Percentiles rank a stretch among this genome's conserved stretches.
phyloP scores from a whole-genome alignment of 2,113 vertebrate species.

The Sinocyclocheilus grahami region DNA sequence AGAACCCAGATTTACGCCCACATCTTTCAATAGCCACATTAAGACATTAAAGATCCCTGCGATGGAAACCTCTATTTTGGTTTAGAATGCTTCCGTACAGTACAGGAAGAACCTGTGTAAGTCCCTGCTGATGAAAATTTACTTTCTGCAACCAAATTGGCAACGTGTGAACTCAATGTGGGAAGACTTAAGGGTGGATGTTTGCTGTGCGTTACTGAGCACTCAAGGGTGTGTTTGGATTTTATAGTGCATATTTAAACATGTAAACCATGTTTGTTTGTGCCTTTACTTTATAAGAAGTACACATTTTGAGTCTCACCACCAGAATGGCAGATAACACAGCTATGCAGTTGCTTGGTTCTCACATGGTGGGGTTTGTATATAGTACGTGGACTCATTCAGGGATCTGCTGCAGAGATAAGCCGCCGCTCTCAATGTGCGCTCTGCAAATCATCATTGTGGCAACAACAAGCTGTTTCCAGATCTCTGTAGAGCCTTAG shows the following conservation, averaged over 20 bases:
- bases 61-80: neutral
- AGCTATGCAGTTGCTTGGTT: neutral
- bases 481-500: neutral
- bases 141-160: neutral
- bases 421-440: neutral
- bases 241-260: neutral
- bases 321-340: neutral
- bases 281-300: neutral
- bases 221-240: conserved; percentile 14
- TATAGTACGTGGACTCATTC: neutral
- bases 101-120: neutral
- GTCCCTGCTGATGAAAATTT: neutral
- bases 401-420: conserved; percentile 24
- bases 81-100: neutral
- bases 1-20: neutral
- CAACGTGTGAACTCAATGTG: conserved; percentile 22
- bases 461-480: neutral
- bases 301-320: neutral
- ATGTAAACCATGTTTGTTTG: neutral
- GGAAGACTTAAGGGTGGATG: conserved; percentile 21
- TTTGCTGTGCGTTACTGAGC: conserved; percentile 32
- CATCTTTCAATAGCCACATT: conserved; percentile 26
- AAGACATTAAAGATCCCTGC: neutral
- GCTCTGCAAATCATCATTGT: conserved; percentile 1
- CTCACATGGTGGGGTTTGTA: neutral